A percentile compares a stretch with the other conserved stretches of the same genome.
phyloP scores from a whole-genome alignment of 2,113 vertebrate species.

The Ursus arctos region DNA sequence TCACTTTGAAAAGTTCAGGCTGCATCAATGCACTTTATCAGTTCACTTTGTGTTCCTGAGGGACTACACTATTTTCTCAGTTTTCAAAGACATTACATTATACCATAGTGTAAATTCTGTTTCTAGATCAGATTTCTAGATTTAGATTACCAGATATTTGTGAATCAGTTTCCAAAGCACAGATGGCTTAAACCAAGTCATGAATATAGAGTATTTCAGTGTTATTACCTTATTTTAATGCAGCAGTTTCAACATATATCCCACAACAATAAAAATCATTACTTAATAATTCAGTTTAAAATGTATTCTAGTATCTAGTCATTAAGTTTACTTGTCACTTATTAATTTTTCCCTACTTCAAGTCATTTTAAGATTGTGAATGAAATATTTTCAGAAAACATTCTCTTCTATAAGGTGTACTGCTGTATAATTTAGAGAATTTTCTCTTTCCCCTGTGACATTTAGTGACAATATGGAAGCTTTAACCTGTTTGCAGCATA shows the following conservation, averaged over 20 bases:
- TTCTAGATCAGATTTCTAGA: constrained; percentile 48
- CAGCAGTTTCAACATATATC: background rate
- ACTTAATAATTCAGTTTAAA: constrained; percentile 43
- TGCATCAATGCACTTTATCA: constrained; percentile 54
- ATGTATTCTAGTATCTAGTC: background rate
- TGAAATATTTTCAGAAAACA: constrained; percentile 28
- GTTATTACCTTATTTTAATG: constrained; percentile 28
- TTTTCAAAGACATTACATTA: background rate
- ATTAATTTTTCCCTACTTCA: background rate
- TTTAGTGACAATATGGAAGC: background rate
- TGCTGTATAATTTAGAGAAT: background rate
- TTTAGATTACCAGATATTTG: background rate
- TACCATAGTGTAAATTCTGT: constrained; percentile 30
- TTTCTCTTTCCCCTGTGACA: background rate
- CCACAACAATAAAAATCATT: background rate
- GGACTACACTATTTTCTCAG: background rate
- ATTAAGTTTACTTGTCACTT: constrained; percentile 27
- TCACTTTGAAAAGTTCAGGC: constrained; percentile 80
- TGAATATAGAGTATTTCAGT: background rate
- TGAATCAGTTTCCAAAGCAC: background rate
- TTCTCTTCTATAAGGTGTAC: background rate
- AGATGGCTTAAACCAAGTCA: background rate
- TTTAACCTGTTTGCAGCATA: background rate
- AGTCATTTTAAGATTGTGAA: background rate
- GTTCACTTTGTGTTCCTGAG: constrained; percentile 51